Evolutionary conservation across 2,113 vertebrate species (phyloP).

Genomic region (Trematomus loennbergii): DNA sequence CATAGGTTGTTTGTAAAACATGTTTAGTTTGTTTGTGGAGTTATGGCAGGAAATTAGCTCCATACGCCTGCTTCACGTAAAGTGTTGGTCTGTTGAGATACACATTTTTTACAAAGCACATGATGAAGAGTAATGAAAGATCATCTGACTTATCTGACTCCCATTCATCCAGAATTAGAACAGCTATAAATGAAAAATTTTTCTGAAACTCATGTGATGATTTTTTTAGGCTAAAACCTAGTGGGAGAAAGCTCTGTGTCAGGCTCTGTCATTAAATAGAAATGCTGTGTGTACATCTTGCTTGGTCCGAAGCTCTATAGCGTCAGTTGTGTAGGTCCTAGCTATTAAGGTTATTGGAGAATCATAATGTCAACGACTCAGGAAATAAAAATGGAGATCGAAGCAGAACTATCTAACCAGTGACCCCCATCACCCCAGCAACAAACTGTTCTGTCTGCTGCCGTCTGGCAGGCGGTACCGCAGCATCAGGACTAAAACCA

Average conservation of each 20-base stretch:
- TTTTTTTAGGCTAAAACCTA: conserved; percentile 5
- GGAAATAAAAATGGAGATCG: conserved; percentile 34
- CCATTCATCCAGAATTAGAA: conserved; percentile 31
- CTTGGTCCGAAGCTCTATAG: conserved; percentile 13
- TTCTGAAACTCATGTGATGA: neutral
- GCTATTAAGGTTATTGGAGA: conserved; percentile 6
- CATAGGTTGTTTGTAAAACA: no score
- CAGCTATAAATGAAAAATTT: neutral
- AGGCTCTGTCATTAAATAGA: neutral
- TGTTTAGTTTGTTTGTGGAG: no score
- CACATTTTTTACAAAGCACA: conserved; percentile 14
- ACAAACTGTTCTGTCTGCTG: no score
- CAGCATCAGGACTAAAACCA: no score
- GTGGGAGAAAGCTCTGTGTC: neutral
- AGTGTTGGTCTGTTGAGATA: conserved; percentile 4
- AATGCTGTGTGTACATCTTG: neutral
- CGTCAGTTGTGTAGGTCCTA: neutral
- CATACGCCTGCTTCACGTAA: no score
- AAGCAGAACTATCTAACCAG: neutral
- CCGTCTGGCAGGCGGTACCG: no score
- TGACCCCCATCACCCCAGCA: no score
- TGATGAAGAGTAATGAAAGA: no score
- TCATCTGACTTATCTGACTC: conserved; percentile 41
- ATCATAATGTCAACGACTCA: conserved; percentile 21
- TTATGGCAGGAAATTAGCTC: no score